Conservation (phyloP, 2,797 vertebrate species). For the Orientallactaga sibirica region DNA sequence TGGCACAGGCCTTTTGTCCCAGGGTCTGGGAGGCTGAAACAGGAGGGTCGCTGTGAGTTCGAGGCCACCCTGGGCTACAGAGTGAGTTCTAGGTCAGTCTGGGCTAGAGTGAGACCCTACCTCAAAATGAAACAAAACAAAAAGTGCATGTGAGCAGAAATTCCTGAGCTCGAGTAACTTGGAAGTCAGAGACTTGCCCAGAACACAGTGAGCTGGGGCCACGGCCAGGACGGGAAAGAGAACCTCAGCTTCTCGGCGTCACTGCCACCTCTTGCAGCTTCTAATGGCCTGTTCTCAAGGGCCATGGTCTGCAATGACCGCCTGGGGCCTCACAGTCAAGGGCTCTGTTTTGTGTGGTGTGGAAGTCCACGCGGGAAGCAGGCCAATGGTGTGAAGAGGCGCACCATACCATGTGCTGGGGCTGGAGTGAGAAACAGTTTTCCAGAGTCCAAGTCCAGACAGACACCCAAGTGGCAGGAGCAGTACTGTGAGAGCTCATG, state of each 20-base stretch:
- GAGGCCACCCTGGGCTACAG: too few relatives aligned
- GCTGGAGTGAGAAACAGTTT: conserved; percentile 65
- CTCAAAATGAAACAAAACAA: too few relatives aligned
- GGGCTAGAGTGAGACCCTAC: too few relatives aligned
- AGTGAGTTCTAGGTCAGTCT: too few relatives aligned
- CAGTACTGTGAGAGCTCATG: not conserved
- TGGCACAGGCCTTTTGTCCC: too few relatives aligned
- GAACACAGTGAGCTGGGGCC: not conserved
- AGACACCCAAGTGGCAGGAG: not conserved
- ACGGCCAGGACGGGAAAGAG: not conserved
- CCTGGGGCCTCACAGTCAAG: not conserved
- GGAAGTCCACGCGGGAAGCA: not conserved
- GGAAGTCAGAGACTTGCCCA: not conserved
- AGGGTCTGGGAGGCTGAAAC: too few relatives aligned
- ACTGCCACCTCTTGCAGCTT: not conserved
- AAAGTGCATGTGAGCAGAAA: not conserved
- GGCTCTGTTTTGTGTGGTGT: not conserved
- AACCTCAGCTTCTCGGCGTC: not conserved
- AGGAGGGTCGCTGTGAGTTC: too few relatives aligned
- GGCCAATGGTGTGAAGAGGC: not conserved
- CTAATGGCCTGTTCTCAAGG: not conserved
- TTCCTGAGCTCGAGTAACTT: not conserved
- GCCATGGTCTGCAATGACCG: not conserved
- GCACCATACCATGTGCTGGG: not conserved
- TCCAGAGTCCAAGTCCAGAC: conserved; percentile 14